Evolutionary conservation across 1,140 invertebrate genomes (phyloP).

Genomic region (Sesamia nonagrioides): DNA sequence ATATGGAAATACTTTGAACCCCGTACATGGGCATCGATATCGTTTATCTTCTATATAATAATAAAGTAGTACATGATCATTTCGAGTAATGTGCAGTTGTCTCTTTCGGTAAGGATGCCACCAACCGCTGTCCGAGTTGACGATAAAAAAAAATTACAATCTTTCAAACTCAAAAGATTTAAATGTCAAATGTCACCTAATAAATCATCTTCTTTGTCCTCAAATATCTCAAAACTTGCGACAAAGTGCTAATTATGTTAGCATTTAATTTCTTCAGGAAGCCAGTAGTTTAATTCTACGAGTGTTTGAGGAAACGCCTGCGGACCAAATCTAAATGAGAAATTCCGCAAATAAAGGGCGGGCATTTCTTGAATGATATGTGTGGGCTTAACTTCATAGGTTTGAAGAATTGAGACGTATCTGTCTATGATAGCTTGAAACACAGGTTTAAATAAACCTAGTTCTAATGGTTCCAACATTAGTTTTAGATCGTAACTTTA

Average conservation of each 20-base stretch:
- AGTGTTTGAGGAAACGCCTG: slow-evolving; percentile 27
- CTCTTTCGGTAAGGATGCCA: too few species aligned
- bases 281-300: slow-evolving; percentile 39
- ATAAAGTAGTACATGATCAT: too few species aligned
- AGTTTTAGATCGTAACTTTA: too few species aligned
- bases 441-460: too few species aligned
- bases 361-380: slow-evolving; percentile 9
- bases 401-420: neutral
- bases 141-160: too few species aligned
- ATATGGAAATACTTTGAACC: too few species aligned
- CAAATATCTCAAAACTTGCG: slow-evolving; percentile 19
- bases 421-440: too few species aligned
- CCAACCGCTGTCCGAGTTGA: too few species aligned
- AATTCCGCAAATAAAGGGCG: slow-evolving; percentile 11
- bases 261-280: slow-evolving; percentile 49
- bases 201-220: neutral
- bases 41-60: too few species aligned
- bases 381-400: neutral
- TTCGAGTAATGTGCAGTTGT: too few species aligned
- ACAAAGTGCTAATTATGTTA: slow-evolving; percentile 44
- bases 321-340: slow-evolving; percentile 27
- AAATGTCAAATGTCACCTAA: neutral
- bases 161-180: neutral
- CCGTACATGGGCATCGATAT: too few species aligned
- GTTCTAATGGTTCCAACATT: too few species aligned